These are phyloP conservation scores for Chaetogeoica ovagalla DNA, from an alignment of 2,888 invertebrate species.

Conservation along the genomic window DNA sequence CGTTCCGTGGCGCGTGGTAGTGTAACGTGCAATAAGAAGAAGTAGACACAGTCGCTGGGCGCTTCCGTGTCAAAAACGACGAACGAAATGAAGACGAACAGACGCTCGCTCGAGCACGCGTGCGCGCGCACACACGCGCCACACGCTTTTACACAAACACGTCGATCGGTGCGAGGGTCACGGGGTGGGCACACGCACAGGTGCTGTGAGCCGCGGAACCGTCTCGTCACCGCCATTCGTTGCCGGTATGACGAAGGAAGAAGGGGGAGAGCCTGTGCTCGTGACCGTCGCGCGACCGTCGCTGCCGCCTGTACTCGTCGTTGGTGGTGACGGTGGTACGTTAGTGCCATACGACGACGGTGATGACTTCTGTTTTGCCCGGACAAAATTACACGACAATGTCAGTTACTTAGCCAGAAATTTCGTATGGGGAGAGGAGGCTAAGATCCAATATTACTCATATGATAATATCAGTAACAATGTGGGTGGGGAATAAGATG, in stretches of 20 bases:
- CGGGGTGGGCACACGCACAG: constrained; percentile 43
- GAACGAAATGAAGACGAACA: constrained; percentile 18
- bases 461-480: too few species aligned
- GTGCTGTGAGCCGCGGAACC: background rate
- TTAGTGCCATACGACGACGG: too few species aligned
- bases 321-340: too few species aligned
- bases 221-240: background rate
- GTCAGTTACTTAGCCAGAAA: too few species aligned
- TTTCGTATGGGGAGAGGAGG: too few species aligned
- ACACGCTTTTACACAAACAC: background rate
- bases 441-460: too few species aligned
- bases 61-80: constrained; percentile 43
- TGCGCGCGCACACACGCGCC: background rate
- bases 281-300: constrained; percentile 21
- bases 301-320: background rate
- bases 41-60: constrained; percentile 14
- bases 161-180: constrained; percentile 21
- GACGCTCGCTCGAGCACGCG: constrained; percentile 21
- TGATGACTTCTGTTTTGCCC: too few species aligned
- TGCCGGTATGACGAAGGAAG: background rate
- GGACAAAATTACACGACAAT: too few species aligned
- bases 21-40: background rate
- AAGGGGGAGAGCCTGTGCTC: constrained; percentile 41
- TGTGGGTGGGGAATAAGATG: too few species aligned
- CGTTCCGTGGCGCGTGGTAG: constrained; percentile 39